Evolutionary conservation across 2,888 invertebrate genomes (phyloP).

Genomic region (Hetaerina titia): DNA sequence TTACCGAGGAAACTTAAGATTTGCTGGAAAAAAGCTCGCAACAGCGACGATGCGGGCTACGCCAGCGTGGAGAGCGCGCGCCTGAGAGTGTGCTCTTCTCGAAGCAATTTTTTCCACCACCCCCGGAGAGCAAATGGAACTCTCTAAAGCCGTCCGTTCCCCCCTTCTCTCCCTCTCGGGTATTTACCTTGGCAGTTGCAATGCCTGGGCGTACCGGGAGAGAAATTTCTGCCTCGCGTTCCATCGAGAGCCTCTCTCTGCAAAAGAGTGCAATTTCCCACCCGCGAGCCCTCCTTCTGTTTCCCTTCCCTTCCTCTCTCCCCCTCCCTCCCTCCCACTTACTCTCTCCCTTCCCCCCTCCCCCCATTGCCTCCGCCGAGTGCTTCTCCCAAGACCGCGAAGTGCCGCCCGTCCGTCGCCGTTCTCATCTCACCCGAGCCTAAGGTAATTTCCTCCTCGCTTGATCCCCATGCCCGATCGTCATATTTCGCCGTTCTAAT

Average conservation of each 20-base stretch:
- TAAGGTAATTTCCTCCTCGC: no score
- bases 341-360: neutral
- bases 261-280: neutral
- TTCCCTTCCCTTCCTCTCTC: neutral
- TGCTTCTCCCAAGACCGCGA: neutral
- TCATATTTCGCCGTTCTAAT: no score
- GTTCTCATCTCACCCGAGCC: neutral
- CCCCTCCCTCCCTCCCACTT: neutral
- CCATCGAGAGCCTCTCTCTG: neutral
- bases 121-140: neutral
- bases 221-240: neutral
- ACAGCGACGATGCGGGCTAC: neutral
- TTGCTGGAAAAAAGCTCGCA: neutral
- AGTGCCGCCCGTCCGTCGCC: neutral
- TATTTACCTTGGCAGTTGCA: conserved; percentile 25
- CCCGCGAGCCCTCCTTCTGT: neutral
- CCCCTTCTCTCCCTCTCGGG: neutral
- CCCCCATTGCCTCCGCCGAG: neutral
- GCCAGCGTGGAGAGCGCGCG: neutral
- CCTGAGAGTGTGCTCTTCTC: neutral
- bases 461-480: no score
- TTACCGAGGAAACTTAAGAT: neutral
- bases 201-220: neutral
- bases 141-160: neutral
- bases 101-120: conserved; percentile 11